phyloP scores from a whole-genome alignment of 1,140 invertebrate species.

The Luehdorfia chinensis region DNA sequence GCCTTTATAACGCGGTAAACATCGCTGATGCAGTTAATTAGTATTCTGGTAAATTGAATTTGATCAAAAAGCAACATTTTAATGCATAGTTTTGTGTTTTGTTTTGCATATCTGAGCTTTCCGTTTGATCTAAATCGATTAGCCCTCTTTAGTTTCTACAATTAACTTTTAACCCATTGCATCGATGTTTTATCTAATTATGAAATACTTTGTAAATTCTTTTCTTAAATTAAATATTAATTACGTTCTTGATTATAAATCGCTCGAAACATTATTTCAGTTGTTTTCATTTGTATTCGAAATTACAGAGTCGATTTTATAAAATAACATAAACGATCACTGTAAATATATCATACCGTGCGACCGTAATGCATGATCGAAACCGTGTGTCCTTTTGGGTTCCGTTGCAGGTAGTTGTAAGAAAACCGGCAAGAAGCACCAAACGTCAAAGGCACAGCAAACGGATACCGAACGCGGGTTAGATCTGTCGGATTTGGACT shows the following conservation, averaged over 20 bases:
- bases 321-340: conserved; percentile 29
- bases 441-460: conserved; percentile 30
- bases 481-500: conserved; percentile 81
- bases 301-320: neutral
- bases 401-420: conserved; percentile 71
- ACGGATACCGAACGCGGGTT: conserved; percentile 66
- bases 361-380: conserved; percentile 76
- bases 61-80: conserved; percentile 68
- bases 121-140: conserved; percentile 55
- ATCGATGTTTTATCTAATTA: conserved; percentile 33
- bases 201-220: conserved; percentile 4
- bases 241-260: too few relatives aligned
- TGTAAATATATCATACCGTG: conserved; percentile 63
- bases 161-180: conserved; percentile 63
- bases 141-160: conserved; percentile 41
- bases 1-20: conserved; percentile 50
- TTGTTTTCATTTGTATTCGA: neutral
- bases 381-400: conserved; percentile 73
- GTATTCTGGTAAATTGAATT: conserved; percentile 55
- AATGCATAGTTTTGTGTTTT: conserved; percentile 66
- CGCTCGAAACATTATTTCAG: too few relatives aligned
- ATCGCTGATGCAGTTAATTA: conserved; percentile 58
- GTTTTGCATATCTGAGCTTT: conserved; percentile 59
- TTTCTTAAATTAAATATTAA: neutral
- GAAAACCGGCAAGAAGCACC: conserved; percentile 50